phyloP scores from a whole-genome alignment of 2,888 invertebrate species.

The Hydrotaea diabolus region DNA sequence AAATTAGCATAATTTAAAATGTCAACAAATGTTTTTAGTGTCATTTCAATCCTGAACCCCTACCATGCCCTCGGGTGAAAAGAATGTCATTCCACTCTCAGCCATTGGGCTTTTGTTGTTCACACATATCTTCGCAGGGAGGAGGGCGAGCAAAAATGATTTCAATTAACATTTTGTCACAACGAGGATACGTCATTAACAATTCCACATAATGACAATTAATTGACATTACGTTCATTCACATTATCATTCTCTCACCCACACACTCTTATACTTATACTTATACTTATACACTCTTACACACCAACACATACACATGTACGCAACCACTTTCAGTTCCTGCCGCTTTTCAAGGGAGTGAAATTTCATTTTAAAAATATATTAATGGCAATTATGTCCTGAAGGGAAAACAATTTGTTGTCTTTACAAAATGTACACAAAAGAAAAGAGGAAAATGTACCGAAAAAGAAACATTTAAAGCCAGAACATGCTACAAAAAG shows the following conservation, averaged over 20 bases:
- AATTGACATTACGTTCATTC: constrained; percentile 7
- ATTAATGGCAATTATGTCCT: constrained; percentile 40
- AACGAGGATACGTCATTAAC: constrained; percentile 3
- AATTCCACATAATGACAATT: constrained; percentile 28
- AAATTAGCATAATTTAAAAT: constrained; percentile 24
- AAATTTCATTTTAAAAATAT: constrained; percentile 17
- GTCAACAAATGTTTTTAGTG: constrained; percentile 2
- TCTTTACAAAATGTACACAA: constrained; percentile 1
- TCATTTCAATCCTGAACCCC: constrained; percentile 4
- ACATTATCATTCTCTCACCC: background rate
- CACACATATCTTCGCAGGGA: background rate
- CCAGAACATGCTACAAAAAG: background rate
- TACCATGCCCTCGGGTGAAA: background rate
- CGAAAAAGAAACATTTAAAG: background rate
- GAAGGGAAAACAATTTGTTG: constrained; percentile 11
- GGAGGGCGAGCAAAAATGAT: background rate
- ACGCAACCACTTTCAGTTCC: background rate
- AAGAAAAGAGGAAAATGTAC: background rate
- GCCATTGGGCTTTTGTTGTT: background rate
- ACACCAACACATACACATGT: background rate
- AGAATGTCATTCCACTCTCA: background rate
- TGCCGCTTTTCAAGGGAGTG: background rate
- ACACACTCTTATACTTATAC: background rate
- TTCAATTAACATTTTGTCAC: constrained; percentile 29
- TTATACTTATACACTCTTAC: background rate